Conservation (phyloP, 1,140 invertebrate species). For the Meloidogyne chitwoodi region DNA sequence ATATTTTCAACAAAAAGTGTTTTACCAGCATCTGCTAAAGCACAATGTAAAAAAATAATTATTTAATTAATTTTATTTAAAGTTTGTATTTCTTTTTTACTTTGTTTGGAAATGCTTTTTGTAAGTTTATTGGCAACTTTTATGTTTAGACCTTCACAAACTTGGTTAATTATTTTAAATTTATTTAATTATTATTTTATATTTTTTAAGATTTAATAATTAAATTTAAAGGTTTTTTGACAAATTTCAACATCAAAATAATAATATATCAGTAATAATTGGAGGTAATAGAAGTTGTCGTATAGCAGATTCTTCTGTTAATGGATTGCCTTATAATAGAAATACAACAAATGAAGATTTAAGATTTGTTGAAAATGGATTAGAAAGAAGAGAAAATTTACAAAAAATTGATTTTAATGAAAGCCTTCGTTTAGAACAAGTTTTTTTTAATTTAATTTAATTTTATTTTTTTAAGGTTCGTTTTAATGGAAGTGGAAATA, state of each 20-base stretch:
- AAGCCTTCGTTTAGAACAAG: background rate
- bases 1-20: conserved; percentile 12
- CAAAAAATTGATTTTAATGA: background rate
- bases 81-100: conserved; percentile 54
- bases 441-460: background rate
- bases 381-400: background rate
- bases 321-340: background rate
- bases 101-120: conserved; percentile 52
- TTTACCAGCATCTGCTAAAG: conserved; percentile 45
- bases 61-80: conserved; percentile 18
- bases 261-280: background rate
- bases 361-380: background rate
- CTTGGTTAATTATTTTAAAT: conserved; percentile 12
- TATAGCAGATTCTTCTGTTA: background rate
- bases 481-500: conserved; percentile 1
- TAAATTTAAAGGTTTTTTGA: background rate
- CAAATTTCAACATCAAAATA: background rate
- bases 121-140: conserved; percentile 43
- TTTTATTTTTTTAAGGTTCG: background rate
- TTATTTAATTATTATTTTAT: background rate
- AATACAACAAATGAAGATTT: background rate
- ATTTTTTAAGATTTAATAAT: background rate
- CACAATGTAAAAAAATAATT: conserved; percentile 44
- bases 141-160: conserved; percentile 29
- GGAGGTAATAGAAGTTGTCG: background rate